Conservation (phyloP, 1,140 invertebrate genomes). For the Ceratosolen fusciceps region DNA sequence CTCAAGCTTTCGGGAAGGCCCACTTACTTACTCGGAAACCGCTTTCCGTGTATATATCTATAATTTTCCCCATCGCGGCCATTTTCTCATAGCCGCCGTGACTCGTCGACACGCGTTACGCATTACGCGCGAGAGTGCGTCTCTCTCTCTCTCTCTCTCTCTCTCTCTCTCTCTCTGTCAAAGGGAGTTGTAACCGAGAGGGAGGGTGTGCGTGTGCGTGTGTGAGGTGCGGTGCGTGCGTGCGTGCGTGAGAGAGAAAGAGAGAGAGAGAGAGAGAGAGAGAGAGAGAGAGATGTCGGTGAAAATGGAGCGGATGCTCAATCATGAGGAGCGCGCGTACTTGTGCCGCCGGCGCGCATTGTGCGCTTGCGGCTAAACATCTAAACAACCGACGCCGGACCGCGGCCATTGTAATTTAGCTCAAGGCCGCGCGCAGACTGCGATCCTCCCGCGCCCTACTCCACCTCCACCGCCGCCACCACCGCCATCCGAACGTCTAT, state of each 20-base stretch:
- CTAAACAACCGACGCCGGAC: constrained; percentile 54
- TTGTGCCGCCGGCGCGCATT: constrained; percentile 10
- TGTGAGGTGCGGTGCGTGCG: background rate
- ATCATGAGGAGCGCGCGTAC: constrained; percentile 26
- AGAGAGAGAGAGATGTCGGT: background rate
- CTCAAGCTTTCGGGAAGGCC: background rate
- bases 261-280: background rate
- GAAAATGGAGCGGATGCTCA: constrained; percentile 46
- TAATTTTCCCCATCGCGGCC: background rate
- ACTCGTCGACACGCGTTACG: no score
- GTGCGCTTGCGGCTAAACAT: constrained; percentile 53
- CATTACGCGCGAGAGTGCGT: no score
- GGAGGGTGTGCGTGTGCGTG: background rate
- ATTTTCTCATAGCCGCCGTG: background rate
- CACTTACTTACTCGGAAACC: background rate
- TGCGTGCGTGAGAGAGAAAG: background rate
- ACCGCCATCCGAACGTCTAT: background rate
- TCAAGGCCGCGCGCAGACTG: constrained; percentile 53
- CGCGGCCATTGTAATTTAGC: constrained; percentile 58
- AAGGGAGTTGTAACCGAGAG: no score
- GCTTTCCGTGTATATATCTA: constrained; percentile 1
- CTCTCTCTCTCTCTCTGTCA: no score
- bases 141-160: no score
- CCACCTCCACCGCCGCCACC: background rate
- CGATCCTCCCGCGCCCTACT: background rate